Evolutionary conservation across 2,797 vertebrate species (phyloP), one percentile per base, ranked within the genome.

Genomic region (Austrolebias charrua): DNA sequence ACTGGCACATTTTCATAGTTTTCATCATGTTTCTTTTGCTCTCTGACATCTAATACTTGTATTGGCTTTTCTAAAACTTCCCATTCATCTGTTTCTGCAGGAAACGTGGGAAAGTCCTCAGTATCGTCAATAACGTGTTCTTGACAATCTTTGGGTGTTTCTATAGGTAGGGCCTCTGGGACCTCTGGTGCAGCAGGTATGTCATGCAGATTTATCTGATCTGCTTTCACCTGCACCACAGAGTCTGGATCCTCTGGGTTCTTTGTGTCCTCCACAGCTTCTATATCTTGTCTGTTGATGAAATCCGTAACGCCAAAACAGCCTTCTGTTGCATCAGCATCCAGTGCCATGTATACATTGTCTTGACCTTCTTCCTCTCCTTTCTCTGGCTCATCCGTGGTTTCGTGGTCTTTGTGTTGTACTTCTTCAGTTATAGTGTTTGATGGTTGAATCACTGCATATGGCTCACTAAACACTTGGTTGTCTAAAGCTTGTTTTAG

Each of bases 281-380:
- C 83, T 13, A 38, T 56, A 11, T 76, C 81, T 31, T 63, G 38
- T 24, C 56, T 57, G 47, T 51, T 75, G 46, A 66, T 67, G 24
- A 71, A 64, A 40, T 86, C 80, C 8, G 56, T 66, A 7, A 78
- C 38, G 28, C 67, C 43, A 0, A 54, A 63, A 6, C 16, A 52
- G 38, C 66, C 59, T 56, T 87, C 83, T 20, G 57, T 62, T 24
- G 12, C 44, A 62, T 88, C 82, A 16, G 40, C 48, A 29, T 76
- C 64, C 19, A 63, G 88, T 42, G 76, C 24, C 70, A 76, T 68
- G n/a, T 85, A 88, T 6, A 62, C 50, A 18, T 78, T 69, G 12
- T 50, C 56, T 57, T 80, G 69, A 24, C 81, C 67, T 8, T 85
- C 74, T 19, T 84, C 71, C n/a, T n/a, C 14, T 84, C 72, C 66